These are phyloP conservation scores for Campoletis sonorensis DNA, from an alignment of 1,140 invertebrate genomes.

Conservation along the genomic window DNA sequence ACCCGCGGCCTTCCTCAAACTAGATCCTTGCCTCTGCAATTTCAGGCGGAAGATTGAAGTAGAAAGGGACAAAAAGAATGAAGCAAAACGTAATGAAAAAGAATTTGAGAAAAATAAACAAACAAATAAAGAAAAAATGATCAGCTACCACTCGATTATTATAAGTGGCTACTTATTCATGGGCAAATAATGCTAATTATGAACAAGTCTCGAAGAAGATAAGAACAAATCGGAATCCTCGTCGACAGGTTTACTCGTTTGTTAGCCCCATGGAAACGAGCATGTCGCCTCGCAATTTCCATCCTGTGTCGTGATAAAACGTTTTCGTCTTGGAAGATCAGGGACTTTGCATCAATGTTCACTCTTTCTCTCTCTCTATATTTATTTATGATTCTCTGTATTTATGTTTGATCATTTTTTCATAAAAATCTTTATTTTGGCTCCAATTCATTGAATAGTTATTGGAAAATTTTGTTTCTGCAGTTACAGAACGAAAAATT, in stretches of 20 bases:
- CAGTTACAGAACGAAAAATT: too few species aligned
- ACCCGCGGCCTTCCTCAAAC: slow-evolving; percentile 36
- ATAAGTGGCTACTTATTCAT: slow-evolving; percentile 58
- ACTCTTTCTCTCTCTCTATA: neutral
- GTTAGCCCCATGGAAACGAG: slow-evolving; percentile 5
- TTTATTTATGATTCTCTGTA: neutral
- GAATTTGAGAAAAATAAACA: slow-evolving; percentile 36
- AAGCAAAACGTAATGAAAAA: neutral
- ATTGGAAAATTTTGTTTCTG: too few species aligned
- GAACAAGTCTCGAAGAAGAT: slow-evolving; percentile 37
- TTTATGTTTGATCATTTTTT: neutral
- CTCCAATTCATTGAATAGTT: too few species aligned
- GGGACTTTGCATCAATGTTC: slow-evolving; percentile 13
- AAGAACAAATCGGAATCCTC: slow-evolving; percentile 27
- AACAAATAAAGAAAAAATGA: neutral
- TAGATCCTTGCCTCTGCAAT: slow-evolving; percentile 40
- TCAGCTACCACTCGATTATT: slow-evolving; percentile 49
- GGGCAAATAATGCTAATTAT: slow-evolving; percentile 57
- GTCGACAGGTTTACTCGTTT: slow-evolving; percentile 42
- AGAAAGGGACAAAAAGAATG: slow-evolving; percentile 20
- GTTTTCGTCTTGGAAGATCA: slow-evolving; percentile 11
- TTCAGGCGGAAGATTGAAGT: slow-evolving; percentile 25
- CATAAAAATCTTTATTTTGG: neutral
- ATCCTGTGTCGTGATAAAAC: slow-evolving; percentile 36
- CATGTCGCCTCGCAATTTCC: slow-evolving; percentile 25